Evolutionary conservation across 1,140 invertebrate genomes (phyloP), one percentile per base, ranked within the genome.

Genomic region (Oedothorax gibbosus): DNA sequence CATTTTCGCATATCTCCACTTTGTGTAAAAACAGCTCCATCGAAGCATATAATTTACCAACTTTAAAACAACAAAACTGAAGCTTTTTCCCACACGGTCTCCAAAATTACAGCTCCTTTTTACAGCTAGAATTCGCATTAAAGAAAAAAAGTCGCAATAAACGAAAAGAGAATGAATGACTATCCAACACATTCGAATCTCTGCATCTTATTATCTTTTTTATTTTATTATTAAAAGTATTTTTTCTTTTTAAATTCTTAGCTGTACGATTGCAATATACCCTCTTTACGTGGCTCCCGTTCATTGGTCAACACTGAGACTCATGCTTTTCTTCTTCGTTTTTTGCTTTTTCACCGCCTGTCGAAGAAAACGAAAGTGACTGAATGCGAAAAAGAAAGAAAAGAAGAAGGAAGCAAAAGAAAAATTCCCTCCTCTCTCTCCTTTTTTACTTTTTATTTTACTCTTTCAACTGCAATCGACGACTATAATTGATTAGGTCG

Each of bases 401-500:
- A 78, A 71, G 57, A 53, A 20, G 49, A 20, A 73, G 56, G 35
- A 20, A 49, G 72, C 5, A 21, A 54, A 54, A 71, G 18, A 73
- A 80, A 81, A 77, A 71, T 35, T 68, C 51, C 35, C 18, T 51
- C 56, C n/a, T 71, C 72, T 66, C 60, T 51, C 69, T 82, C 49
- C 49, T 66, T 68, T 83, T 75, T 54, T 84, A 50, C 51, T 56
- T 82, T 71, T 82, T 73, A 60, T 82, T 75, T 66, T 49, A 62
- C 72, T 76, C 81, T 76, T 84, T 84, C 81, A 84, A 66, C 81
- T 84, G 81, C 81, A 84, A 84, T 84, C 81, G 81, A 76, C 71
- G 71, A 84, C 60, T 84, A 72, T 84, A 84, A 84, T 84, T 84
- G 81, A 84, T 84, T 84, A 84, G 81, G 76, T 72, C 81, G 81